A percentile compares a stretch with the other conserved stretches of the same genome.
Conservation (phyloP, 2,888 invertebrate genomes). For the Caenorhabditis sp. region DNA sequence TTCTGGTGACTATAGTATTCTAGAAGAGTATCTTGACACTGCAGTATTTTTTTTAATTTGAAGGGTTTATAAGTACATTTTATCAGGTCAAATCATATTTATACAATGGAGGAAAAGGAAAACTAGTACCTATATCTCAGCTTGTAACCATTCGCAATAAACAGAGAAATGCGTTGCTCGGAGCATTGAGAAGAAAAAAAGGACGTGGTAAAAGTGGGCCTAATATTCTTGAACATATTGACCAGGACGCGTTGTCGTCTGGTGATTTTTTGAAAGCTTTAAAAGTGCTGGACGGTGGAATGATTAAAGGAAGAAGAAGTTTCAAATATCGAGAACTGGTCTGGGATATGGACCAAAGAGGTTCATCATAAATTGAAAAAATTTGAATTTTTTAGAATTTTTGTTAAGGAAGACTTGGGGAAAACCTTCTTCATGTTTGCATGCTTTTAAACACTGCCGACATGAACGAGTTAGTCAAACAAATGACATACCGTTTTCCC, state of each 20-base stretch:
- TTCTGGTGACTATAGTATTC: conserved; percentile 75
- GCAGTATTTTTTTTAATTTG: conserved; percentile 84
- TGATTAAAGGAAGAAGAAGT: conserved; percentile 63
- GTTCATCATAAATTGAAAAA: too few species aligned
- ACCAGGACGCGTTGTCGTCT: conserved; percentile 73
- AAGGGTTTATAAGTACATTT: background rate
- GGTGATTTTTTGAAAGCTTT: conserved; percentile 81
- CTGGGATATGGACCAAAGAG: conserved; percentile 80
- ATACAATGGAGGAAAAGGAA: conserved; percentile 94
- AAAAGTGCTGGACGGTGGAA: conserved; percentile 81
- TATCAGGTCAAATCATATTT: conserved; percentile 91
- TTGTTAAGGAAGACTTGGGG: conserved; percentile 91
- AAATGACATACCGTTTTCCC: conserved; percentile 93
- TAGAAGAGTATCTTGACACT: conserved; percentile 75
- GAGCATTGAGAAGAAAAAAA: conserved; percentile 74
- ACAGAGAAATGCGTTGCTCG: conserved; percentile 84
- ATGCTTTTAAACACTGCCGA: conserved; percentile 93
- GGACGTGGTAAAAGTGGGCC: conserved; percentile 81
- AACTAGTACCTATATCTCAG: conserved; percentile 92
- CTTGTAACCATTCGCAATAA: conserved; percentile 88
- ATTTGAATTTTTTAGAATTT: too few species aligned
- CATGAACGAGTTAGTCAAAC: conserved; percentile 94
- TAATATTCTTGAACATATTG: conserved; percentile 82
- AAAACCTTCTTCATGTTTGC: conserved; percentile 95
- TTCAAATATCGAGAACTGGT: conserved; percentile 86